Conservation (phyloP, 2,113 vertebrate species). For the Sceloporus undulatus region DNA sequence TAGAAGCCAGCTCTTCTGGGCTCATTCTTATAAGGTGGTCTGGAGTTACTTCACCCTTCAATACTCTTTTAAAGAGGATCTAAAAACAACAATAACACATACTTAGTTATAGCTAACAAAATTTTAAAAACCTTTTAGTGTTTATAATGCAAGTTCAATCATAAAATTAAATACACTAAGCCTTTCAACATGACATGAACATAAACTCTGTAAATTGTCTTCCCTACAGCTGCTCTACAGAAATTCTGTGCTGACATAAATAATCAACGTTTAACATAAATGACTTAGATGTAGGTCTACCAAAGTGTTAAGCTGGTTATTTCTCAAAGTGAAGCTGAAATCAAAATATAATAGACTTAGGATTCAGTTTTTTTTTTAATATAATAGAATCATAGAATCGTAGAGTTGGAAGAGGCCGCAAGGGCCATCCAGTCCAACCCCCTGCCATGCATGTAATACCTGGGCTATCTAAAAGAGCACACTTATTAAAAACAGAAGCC, state of each 20-base stretch:
- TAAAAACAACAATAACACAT: conserved; percentile 64
- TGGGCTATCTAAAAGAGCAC: too few species aligned
- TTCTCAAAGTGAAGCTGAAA: too few species aligned
- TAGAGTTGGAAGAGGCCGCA: too few species aligned
- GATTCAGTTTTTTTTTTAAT: too few species aligned
- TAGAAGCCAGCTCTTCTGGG: conserved; percentile 97
- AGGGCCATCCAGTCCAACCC: too few species aligned
- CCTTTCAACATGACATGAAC: background rate
- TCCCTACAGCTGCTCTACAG: background rate
- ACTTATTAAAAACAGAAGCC: too few species aligned
- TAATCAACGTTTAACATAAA: background rate
- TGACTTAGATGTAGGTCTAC: background rate
- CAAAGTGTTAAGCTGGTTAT: too few species aligned
- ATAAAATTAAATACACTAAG: background rate
- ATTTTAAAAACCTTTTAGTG: background rate
- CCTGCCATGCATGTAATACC: too few species aligned
- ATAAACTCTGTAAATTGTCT: background rate
- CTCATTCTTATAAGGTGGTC: conserved; percentile 95
- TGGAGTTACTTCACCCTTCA: conserved; percentile 95
- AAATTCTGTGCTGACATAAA: background rate
- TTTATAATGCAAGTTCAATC: background rate
- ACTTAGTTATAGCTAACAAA: conserved; percentile 26
- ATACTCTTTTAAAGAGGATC: conserved; percentile 95
- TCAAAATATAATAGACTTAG: too few species aligned
- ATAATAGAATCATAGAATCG: too few species aligned